Base-by-base conservation (phyloP, 2,797 vertebrate species). In the Schizothorax lantsangensis region DNA sequence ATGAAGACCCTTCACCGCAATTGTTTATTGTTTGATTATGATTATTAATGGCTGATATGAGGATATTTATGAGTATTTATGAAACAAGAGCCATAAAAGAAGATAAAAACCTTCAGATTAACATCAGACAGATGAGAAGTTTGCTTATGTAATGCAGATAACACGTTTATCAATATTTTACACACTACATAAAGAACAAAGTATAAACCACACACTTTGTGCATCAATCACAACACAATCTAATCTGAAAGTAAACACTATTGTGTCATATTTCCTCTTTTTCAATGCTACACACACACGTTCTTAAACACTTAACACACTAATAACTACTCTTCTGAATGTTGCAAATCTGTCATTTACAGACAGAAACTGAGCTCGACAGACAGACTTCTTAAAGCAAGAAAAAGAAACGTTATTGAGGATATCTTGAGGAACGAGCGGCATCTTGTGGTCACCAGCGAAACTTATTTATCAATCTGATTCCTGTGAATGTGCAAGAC, bases 31-130 rank as follows among this genome's bases (percentile, higher is more conserved):
- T 52, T 26, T 19, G 12, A 36, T 2, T 12, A 36, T 49, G 52
- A 77, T 66, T 84, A 77, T 52, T 66, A 84, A 14, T 11, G 15
- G 15, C 11, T 26, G 59, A 77, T 66, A 52, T 66, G 30, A 66
- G 15, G 12, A 84, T 49, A 62, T 36, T 66, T 81, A 45, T 62
- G 57, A 21, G 23, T 14, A 26, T 80, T 80, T 68, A 69, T 69
- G 26, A 52, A 43, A 33, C 19, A 36, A 49, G 4, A 9, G 54
- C 21, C 71, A 84, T 84, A 49, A 75, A 84, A 3, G n/a, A 47
- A n/a, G 64, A 80, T 80, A 66, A 66, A 43, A 30, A 10, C 5
- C 57, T 11, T 3, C 21, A 33, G 74, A 54, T 21, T 82, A 17
- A 30, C 26, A 30, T 57, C 12, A 45, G 33, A 54, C 45, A 36